Conservation (phyloP, 2,113 vertebrate species). For the Lucifuga dentata region DNA sequence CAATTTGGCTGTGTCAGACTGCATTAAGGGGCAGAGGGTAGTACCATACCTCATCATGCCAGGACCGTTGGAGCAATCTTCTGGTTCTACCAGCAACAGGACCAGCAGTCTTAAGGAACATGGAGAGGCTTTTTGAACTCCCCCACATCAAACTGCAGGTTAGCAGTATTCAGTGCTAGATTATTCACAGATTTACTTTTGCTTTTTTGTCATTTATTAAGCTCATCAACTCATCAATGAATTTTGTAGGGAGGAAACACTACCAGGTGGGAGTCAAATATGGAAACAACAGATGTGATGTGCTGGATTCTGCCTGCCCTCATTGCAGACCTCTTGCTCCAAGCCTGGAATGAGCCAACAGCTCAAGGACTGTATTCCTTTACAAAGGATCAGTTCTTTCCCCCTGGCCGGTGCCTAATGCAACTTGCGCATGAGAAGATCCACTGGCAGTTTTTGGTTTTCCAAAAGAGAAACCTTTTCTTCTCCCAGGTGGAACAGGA, state of each 20-base stretch:
- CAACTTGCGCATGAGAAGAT: constrained; percentile 17
- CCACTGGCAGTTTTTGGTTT: not conserved
- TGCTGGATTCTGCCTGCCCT: too few species aligned
- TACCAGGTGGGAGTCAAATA: constrained; percentile 1
- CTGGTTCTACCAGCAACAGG: too few species aligned
- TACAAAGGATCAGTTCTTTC: too few species aligned
- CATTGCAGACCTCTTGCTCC: too few species aligned
- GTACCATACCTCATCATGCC: too few species aligned
- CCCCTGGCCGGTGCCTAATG: too few species aligned
- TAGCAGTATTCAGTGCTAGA: not conserved
- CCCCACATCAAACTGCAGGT: constrained; percentile 6
- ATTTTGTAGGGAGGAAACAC: not conserved
- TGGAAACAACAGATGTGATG: constrained; percentile 8
- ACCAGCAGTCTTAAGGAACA: not conserved
- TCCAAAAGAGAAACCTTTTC: too few species aligned
- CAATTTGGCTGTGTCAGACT: too few species aligned
- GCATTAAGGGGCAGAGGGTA: too few species aligned
- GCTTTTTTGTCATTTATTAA: not conserved
- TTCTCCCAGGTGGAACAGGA: constrained; percentile 21
- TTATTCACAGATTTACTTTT: not conserved
- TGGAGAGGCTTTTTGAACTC: not conserved
- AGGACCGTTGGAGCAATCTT: too few species aligned
- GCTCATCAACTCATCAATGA: not conserved
- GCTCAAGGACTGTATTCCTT: constrained; percentile 12
- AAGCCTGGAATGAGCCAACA: constrained; percentile 1